Evolutionary conservation across 2,113 vertebrate genomes (phyloP).

Genomic region (Tychaedon coryphoeus): DNA sequence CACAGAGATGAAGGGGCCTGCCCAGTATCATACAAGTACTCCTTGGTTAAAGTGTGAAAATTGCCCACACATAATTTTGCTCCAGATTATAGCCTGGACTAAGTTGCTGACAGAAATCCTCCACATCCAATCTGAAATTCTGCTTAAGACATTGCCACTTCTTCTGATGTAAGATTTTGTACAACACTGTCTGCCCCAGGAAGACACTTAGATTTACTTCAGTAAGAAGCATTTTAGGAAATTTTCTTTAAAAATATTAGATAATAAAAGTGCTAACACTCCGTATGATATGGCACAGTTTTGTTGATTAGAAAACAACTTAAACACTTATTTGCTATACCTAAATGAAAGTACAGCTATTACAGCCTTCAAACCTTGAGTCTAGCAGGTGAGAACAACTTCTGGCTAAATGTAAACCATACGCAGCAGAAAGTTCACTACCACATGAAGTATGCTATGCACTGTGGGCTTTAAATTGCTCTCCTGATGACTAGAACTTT

Average conservation of each 20-base stretch:
- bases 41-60: background rate
- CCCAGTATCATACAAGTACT: background rate
- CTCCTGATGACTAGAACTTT: background rate
- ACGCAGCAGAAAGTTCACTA: background rate
- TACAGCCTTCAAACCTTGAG: background rate
- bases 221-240: background rate
- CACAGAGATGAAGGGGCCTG: background rate
- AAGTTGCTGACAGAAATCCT: background rate
- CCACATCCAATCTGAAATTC: background rate
- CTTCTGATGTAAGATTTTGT: background rate
- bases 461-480: background rate
- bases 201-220: background rate
- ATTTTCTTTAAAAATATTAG: background rate
- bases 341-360: background rate
- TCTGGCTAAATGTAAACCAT: background rate
- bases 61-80: background rate
- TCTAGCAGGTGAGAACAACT: background rate
- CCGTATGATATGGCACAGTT: fast-evolving
- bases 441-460: background rate
- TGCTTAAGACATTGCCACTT: background rate
- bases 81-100: background rate
- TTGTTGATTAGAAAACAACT: background rate
- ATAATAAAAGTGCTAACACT: background rate
- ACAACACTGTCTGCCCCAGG: background rate
- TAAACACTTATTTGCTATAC: background rate